Conservation (phyloP, 2,797 vertebrate genomes). For the Morus bassanus region DNA sequence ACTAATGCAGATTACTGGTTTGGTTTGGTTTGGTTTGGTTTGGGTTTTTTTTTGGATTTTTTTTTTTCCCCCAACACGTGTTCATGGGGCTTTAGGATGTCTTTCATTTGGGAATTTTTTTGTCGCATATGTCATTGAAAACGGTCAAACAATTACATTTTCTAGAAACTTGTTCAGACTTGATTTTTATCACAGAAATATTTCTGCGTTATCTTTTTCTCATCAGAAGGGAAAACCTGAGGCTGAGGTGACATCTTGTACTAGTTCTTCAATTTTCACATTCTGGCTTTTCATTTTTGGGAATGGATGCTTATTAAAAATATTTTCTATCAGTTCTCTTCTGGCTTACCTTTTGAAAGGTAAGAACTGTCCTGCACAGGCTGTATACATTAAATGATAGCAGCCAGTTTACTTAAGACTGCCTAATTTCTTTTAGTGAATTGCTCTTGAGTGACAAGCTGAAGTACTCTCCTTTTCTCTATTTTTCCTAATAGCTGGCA, state of each 20-base stretch:
- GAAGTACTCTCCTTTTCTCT: not conserved
- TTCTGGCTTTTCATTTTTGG: not conserved
- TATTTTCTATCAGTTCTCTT: not conserved
- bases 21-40: too few relatives aligned
- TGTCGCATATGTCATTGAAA: not conserved
- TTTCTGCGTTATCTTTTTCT: not conserved
- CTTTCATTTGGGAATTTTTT: not conserved
- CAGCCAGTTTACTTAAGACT: not conserved
- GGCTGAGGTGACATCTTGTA: not conserved
- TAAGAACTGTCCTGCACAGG: not conserved
- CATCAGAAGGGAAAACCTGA: not conserved
- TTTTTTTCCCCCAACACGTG: accelerated
- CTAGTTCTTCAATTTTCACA: not conserved
- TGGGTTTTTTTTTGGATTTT: too few relatives aligned
- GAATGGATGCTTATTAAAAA: not conserved
- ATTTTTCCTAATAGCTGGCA: not conserved
- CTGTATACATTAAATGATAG: not conserved
- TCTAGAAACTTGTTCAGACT: not conserved
- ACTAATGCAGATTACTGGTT: not conserved
- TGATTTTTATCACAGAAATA: not conserved
- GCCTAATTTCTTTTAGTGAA: not conserved
- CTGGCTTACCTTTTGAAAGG: not conserved
- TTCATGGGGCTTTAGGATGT: not conserved
- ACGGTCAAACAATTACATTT: not conserved
- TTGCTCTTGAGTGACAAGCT: not conserved